phyloP scores from a whole-genome alignment of 2,113 vertebrate genomes.

The Coptodon rendalli region DNA sequence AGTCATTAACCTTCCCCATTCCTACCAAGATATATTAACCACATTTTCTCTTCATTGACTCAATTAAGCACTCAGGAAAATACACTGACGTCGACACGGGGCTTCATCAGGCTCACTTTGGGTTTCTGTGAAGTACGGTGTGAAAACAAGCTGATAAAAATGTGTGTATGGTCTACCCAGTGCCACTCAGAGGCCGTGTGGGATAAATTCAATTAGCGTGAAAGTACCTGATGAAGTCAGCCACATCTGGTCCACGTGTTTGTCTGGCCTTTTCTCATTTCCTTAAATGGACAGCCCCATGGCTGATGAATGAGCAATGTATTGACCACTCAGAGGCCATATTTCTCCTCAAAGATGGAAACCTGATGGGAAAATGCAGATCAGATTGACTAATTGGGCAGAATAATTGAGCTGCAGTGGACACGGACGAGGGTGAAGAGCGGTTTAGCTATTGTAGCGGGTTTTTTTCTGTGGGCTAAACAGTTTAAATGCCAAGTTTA shows the following conservation, averaged over 20 bases:
- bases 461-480: conserved; percentile 64
- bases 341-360: conserved; percentile 83
- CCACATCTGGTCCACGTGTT: conserved; percentile 83
- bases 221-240: conserved; percentile 76
- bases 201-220: conserved; percentile 81
- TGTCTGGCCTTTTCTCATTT: conserved; percentile 87
- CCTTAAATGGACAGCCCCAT: conserved; percentile 79
- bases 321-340: conserved; percentile 81
- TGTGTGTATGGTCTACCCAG: conserved; percentile 72
- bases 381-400: conserved; percentile 77
- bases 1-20: background rate
- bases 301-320: conserved; percentile 80
- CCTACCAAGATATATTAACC: background rate
- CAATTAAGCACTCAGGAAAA: conserved; percentile 15
- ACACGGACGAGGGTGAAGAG: conserved; percentile 48
- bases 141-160: conserved; percentile 76
- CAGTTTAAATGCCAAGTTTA: conserved; percentile 71
- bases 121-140: conserved; percentile 49
- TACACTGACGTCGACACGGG: background rate
- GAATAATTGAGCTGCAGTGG: conserved; percentile 71
- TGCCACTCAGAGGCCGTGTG: conserved; percentile 69
- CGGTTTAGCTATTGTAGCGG: conserved; percentile 76
- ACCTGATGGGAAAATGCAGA: conserved; percentile 84
- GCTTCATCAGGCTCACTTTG: conserved; percentile 10
- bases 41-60: conserved; percentile 11